These are phyloP conservation scores for Gibbula magus DNA, from an alignment of 2,888 invertebrate species.

Conservation along the genomic window DNA sequence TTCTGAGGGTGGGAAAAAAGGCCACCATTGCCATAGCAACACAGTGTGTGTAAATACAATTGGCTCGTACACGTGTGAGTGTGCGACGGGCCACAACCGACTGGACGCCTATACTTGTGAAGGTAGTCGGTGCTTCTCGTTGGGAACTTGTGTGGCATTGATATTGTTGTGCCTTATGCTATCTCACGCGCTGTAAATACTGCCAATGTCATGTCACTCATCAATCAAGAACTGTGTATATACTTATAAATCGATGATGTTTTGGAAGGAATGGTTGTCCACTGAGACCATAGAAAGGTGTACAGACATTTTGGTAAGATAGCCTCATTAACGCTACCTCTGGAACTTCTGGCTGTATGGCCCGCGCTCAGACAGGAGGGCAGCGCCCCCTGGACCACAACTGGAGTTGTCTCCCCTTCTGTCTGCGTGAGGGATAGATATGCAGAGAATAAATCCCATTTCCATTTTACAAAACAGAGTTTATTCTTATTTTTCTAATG, in stretches of 20 bases:
- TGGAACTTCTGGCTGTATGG: constrained; percentile 13
- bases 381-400: not conserved
- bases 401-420: constrained; percentile 19
- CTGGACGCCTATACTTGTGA: constrained; percentile 61
- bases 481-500: constrained; percentile 11
- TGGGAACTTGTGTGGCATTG: constrained; percentile 39
- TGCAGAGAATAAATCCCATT: constrained; percentile 49
- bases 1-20: constrained; percentile 78
- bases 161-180: constrained; percentile 53
- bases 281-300: constrained; percentile 1
- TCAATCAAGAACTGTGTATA: not conserved
- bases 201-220: constrained; percentile 16
- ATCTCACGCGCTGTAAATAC: constrained; percentile 35
- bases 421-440: constrained; percentile 22
- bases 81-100: constrained; percentile 84
- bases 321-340: constrained; percentile 2
- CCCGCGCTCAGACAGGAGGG: not conserved
- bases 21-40: constrained; percentile 90
- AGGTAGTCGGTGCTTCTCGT: constrained; percentile 49
- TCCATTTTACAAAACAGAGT: constrained; percentile 33
- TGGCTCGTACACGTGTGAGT: constrained; percentile 90
- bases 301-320: constrained; percentile 20
- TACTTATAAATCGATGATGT: not conserved
- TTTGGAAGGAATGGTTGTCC: not conserved
- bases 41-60: constrained; percentile 88